Conservation (phyloP, 2,888 invertebrate genomes). For the Trachelus tabidus region DNA sequence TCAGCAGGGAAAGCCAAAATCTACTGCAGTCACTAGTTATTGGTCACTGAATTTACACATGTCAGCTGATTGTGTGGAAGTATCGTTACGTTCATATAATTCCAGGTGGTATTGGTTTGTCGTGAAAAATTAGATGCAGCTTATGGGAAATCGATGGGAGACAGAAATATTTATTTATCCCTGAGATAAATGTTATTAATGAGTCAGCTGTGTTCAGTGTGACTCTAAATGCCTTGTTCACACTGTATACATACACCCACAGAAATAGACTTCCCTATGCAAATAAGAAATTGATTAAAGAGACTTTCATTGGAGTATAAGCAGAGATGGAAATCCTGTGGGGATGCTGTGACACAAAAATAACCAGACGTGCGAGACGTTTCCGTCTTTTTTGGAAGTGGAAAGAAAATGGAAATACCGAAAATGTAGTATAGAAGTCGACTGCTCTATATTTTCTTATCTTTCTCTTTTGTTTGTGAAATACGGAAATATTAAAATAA, state of each 20-base stretch:
- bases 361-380: not conserved
- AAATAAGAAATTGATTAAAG: conserved; percentile 19
- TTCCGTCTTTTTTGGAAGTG: not conserved
- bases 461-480: not conserved
- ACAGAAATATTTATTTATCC: conserved; percentile 11
- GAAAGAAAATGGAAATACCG: not conserved
- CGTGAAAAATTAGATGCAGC: too few relatives aligned
- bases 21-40: not conserved
- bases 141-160: not conserved
- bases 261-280: conserved; percentile 6
- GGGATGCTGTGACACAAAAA: not conserved
- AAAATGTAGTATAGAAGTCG: not conserved
- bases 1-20: not conserved
- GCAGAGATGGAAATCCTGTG: not conserved
- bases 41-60: too few relatives aligned
- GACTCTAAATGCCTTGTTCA: not conserved
- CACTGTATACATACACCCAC: not conserved
- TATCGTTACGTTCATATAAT: not conserved
- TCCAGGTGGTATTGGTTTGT: too few relatives aligned
- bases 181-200: conserved; percentile 15
- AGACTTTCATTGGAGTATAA: not conserved
- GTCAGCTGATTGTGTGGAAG: not conserved
- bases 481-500: not conserved
- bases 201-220: not conserved
- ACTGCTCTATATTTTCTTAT: not conserved